Percentiles rank a stretch among this genome's conserved stretches.
phyloP scores from a whole-genome alignment of 2,888 invertebrate genomes.

The Pachymerium ferrugineum region DNA sequence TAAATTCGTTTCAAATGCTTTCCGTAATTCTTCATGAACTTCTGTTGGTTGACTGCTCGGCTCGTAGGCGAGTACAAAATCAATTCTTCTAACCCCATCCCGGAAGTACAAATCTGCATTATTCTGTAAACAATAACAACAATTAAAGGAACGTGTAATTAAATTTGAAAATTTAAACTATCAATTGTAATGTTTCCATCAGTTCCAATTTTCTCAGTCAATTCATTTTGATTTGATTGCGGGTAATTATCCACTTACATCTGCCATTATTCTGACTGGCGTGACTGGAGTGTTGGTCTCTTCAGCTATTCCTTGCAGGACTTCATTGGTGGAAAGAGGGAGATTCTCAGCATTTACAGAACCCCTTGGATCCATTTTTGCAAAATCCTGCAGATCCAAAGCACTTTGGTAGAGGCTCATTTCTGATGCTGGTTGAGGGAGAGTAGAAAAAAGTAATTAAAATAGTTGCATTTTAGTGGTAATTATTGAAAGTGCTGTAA shows the following conservation, averaged over 20 bases:
- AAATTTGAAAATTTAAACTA: neutral
- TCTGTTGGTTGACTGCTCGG: neutral
- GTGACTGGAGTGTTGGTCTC: slow-evolving; percentile 8
- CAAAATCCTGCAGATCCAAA: slow-evolving; percentile 32
- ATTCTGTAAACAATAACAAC: slow-evolving; percentile 30
- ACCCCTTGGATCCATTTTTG: slow-evolving; percentile 24
- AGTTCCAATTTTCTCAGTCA: neutral
- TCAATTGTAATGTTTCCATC: neutral
- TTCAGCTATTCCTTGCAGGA: slow-evolving; percentile 28
- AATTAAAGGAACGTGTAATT: neutral
- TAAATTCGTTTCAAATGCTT: slow-evolving; percentile 34
- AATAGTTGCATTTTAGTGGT: neutral
- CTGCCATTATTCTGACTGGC: neutral
- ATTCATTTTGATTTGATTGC: neutral
- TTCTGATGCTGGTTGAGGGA: slow-evolving; percentile 29
- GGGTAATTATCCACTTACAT: neutral
- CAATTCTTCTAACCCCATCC: slow-evolving; percentile 35
- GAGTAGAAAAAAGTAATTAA: neutral
- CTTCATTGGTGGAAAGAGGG: slow-evolving; percentile 31
- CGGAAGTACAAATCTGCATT: slow-evolving; percentile 33
- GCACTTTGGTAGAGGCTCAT: slow-evolving; percentile 36
- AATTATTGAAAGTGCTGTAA: neutral
- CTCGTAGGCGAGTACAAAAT: slow-evolving; percentile 35
- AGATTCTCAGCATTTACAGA: slow-evolving; percentile 29
- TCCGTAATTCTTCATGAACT: slow-evolving; percentile 23